These are phyloP conservation scores for Rhipidura dahli DNA, from an alignment of 2,113 vertebrate species.

Conservation along the genomic window DNA sequence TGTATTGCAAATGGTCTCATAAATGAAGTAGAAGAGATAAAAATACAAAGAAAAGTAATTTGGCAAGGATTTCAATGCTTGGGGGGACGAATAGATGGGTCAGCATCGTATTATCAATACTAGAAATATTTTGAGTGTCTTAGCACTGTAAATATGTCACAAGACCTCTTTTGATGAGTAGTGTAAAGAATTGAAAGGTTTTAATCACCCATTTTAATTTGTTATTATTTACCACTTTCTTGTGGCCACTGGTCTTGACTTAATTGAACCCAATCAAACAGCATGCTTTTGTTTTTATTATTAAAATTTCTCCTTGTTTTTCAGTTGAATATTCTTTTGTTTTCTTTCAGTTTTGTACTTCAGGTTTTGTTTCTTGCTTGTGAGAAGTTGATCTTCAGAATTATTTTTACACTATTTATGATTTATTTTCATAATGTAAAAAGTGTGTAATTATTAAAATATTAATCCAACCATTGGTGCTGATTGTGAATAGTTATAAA, in stretches of 20 bases:
- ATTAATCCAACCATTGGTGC: constrained; percentile 70
- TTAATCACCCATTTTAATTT: constrained; percentile 60
- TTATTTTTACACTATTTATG: constrained; percentile 90
- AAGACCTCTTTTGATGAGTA: constrained; percentile 40
- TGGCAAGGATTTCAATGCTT: constrained; percentile 53
- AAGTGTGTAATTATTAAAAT: constrained; percentile 84
- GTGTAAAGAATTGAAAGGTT: constrained; percentile 64
- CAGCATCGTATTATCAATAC: constrained; percentile 46
- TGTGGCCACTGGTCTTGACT: constrained; percentile 57
- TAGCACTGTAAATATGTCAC: constrained; percentile 66
- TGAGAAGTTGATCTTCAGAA: constrained; percentile 86
- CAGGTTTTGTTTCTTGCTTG: constrained; percentile 74
- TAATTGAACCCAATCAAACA: constrained; percentile 38
- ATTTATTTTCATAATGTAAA: constrained; percentile 86
- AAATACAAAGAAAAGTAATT: constrained; percentile 57
- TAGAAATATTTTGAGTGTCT: constrained; percentile 58
- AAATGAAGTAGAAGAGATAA: constrained; percentile 56
- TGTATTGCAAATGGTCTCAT: constrained; percentile 68
- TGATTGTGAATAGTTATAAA: constrained; percentile 67
- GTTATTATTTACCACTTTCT: constrained; percentile 62
- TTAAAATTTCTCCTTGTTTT: constrained; percentile 67
- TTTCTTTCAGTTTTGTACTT: constrained; percentile 73
- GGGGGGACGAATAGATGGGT: constrained; percentile 28
- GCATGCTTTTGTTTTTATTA: constrained; percentile 61
- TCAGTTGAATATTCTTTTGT: constrained; percentile 63